A percentile compares a stretch with the other conserved stretches of the same genome.
phyloP scores from a whole-genome alignment of 2,888 invertebrate species.

The Druceiella hillmani region DNA sequence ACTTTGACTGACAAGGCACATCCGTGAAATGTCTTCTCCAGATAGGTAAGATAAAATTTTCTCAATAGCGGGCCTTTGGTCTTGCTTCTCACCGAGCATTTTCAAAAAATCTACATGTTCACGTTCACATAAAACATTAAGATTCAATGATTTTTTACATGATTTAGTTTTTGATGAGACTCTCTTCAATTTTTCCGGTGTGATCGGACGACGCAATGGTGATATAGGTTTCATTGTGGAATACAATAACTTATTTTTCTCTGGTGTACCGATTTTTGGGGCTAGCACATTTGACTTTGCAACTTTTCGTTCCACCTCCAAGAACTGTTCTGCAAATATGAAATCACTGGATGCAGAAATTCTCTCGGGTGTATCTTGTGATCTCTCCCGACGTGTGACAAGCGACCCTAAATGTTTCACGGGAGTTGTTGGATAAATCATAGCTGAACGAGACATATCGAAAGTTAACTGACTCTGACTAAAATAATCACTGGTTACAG shows the following conservation, averaged over 20 bases:
- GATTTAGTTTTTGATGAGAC: constrained; percentile 9
- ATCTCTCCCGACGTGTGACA: too few species aligned
- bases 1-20: constrained; percentile 36
- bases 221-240: too few species aligned
- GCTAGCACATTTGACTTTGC: constrained; percentile 7
- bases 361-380: too few species aligned
- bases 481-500: constrained; percentile 14
- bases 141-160: background rate
- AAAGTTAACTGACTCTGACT: too few species aligned
- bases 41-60: constrained; percentile 38
- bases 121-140: constrained; percentile 5
- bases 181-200: constrained; percentile 14
- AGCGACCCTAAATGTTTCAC: too few species aligned
- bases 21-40: constrained; percentile 39
- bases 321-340: background rate
- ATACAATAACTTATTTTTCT: constrained; percentile 18
- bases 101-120: constrained; percentile 37
- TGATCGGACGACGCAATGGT: constrained; percentile 15
- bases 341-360: too few species aligned
- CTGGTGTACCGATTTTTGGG: constrained; percentile 14
- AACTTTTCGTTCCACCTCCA: constrained; percentile 6
- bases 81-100: constrained; percentile 31
- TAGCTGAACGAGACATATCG: too few species aligned
- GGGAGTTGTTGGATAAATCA: constrained; percentile 40
- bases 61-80: constrained; percentile 34